phyloP scores from a whole-genome alignment of 2,797 vertebrate species.

The Pelobates cultripes region DNA sequence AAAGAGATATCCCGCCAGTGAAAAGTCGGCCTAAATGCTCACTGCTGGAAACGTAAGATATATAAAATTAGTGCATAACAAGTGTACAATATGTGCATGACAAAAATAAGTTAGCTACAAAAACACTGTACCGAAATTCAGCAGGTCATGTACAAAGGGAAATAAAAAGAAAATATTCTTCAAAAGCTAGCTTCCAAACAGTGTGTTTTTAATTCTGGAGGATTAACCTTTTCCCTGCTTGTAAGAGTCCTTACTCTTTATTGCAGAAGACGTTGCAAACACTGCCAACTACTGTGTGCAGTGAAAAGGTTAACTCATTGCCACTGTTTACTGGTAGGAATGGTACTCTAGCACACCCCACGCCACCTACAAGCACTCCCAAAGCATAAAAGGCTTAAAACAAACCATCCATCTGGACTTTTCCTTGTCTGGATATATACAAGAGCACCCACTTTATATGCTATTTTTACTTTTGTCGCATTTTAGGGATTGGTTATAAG shows the following conservation, averaged over 20 bases:
- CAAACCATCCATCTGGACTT: conserved; percentile 87
- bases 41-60: conserved; percentile 99
- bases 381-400: conserved; percentile 64
- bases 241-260: background rate
- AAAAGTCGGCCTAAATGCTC: conserved; percentile 99
- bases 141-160: conserved; percentile 99
- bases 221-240: conserved; percentile 63
- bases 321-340: conserved; percentile 93
- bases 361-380: conserved; percentile 82
- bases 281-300: conserved; percentile 51
- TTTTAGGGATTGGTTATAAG: conserved; percentile 72
- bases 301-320: conserved; percentile 80
- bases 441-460: conserved; percentile 79
- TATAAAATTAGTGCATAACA: conserved; percentile 99
- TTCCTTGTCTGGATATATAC: conserved; percentile 92
- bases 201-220: conserved; percentile 87
- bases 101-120: conserved; percentile 99
- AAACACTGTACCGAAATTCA: conserved; percentile 99
- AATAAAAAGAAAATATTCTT: conserved; percentile 85
- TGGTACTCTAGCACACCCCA: conserved; percentile 95
- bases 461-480: conserved; percentile 9
- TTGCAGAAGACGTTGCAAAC: background rate
- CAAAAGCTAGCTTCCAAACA: conserved; percentile 99
- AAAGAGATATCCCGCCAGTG: conserved; percentile 99
- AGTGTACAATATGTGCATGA: conserved; percentile 99